Evolutionary conservation across 2,888 invertebrate genomes (phyloP).

Genomic region (Drosophila greeni): DNA sequence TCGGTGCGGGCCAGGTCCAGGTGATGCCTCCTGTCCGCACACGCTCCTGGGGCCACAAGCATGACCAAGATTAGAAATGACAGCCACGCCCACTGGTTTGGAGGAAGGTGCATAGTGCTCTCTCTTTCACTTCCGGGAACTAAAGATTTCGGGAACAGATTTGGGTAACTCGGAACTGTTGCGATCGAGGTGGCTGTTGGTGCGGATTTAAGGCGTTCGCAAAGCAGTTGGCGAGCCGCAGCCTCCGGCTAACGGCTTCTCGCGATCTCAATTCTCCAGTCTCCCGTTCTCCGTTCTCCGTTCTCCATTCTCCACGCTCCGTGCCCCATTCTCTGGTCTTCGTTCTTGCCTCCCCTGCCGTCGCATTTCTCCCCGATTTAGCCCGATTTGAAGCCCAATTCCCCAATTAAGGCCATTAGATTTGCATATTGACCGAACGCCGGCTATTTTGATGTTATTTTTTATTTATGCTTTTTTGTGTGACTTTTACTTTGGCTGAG

Average conservation of each 20-base stretch:
- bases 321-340: background rate
- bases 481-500: conserved; percentile 27
- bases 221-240: conserved; percentile 13
- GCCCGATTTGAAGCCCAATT: conserved; percentile 2
- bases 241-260: conserved; percentile 32
- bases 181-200: conserved; percentile 25
- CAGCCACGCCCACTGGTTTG: conserved; percentile 8
- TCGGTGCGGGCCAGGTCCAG: conserved; percentile 75
- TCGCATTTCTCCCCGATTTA: background rate
- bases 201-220: conserved; percentile 17
- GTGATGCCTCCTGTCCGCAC: background rate
- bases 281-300: conserved; percentile 1
- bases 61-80: background rate
- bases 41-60: no score
- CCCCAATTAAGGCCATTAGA: conserved; percentile 32
- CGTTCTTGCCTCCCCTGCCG: background rate
- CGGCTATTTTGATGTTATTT: conserved; percentile 11
- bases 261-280: conserved; percentile 29
- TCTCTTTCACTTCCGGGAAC: background rate
- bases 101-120: background rate
- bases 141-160: no score
- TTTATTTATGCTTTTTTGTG: conserved; percentile 4
- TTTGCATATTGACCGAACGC: conserved; percentile 29
- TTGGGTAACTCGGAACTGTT: conserved; percentile 7
- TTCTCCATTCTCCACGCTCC: background rate